Percentiles rank a stretch among this genome's conserved stretches.
Conservation (phyloP, 2,113 vertebrate species). For the Pachyramphus minor region DNA sequence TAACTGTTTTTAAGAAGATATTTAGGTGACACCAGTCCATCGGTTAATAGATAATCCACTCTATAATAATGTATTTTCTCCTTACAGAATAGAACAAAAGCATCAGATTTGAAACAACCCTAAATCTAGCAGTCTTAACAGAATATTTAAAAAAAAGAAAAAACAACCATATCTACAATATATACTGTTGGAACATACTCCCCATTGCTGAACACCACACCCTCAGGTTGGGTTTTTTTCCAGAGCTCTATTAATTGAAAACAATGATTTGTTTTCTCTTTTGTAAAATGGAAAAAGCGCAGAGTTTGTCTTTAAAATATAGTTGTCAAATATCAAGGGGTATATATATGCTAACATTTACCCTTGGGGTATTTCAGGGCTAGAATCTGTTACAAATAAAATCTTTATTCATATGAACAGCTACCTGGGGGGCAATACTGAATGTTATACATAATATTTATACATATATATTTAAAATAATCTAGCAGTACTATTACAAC, state of each 20-base stretch:
- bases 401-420: constrained; percentile 70
- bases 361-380: constrained; percentile 60
- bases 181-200: background rate
- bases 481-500: constrained; percentile 57
- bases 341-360: constrained; percentile 69
- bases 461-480: constrained; percentile 38
- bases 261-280: constrained; percentile 53
- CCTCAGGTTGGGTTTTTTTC: background rate
- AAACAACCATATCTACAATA: background rate
- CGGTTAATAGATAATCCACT: background rate
- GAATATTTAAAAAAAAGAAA: background rate
- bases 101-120: background rate
- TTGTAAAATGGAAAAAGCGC: constrained; percentile 55
- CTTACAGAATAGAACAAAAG: background rate
- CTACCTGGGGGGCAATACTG: constrained; percentile 62
- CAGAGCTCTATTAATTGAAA: constrained; percentile 62
- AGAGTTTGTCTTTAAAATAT: constrained; percentile 74
- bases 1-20: background rate
- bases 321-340: constrained; percentile 72
- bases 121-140: background rate
- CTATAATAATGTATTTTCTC: rapidly evolving
- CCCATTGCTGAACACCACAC: background rate
- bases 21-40: background rate
- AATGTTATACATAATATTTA: constrained; percentile 58
- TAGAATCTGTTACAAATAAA: constrained; percentile 69